A percentile compares a stretch with the other conserved stretches of the same genome.
Evolutionary conservation across 2,113 vertebrate species (phyloP).

Genomic region (Pachyramphus minor): DNA sequence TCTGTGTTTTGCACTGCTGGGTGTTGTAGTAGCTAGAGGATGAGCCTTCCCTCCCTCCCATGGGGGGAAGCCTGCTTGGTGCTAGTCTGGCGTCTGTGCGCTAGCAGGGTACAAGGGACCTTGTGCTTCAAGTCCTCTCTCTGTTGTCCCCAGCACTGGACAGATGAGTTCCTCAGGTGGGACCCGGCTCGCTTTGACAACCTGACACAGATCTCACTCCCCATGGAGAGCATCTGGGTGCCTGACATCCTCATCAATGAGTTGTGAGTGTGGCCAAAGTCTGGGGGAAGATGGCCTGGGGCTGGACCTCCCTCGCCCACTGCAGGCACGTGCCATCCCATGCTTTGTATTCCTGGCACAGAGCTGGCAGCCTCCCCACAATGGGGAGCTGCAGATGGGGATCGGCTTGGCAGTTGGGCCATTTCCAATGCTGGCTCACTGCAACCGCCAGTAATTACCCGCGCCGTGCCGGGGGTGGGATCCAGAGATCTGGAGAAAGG

Average conservation of each 20-base stretch:
- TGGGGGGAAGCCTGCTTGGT: accelerated
- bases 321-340: accelerated
- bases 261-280: constrained; percentile 80
- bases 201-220: constrained; percentile 87
- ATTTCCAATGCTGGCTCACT: constrained; percentile 53
- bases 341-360: background rate
- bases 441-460: constrained; percentile 21
- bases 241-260: constrained; percentile 98
- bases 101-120: accelerated
- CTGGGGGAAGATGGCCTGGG: accelerated
- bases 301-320: background rate
- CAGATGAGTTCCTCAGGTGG: constrained; percentile 93
- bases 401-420: constrained; percentile 31
- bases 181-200: constrained; percentile 87
- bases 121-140: background rate
- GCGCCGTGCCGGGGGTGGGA: constrained; percentile 17
- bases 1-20: accelerated
- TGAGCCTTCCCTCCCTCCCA: accelerated
- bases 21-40: background rate
- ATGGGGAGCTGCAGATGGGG: constrained; percentile 58
- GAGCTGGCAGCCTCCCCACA: constrained; percentile 10
- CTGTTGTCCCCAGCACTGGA: constrained; percentile 82
- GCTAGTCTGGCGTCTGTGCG: background rate
- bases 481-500: constrained; percentile 40
- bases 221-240: constrained; percentile 88